Evolutionary conservation across 2,888 invertebrate genomes (phyloP), one percentile per base, ranked within the genome.

Genomic region (Callyntrura sp.): DNA sequence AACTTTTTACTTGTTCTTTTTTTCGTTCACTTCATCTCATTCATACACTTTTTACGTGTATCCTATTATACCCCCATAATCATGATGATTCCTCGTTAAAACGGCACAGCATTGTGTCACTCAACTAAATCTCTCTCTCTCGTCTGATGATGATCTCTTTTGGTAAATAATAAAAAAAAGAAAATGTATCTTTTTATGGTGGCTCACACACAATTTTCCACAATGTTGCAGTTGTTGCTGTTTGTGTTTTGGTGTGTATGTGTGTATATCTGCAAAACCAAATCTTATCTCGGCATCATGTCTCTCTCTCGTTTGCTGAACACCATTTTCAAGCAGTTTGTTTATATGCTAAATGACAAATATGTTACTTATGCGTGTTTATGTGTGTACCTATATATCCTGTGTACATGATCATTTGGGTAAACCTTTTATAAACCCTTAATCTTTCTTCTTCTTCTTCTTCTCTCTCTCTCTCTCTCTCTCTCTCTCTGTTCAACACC

Each of bases 141-240:
- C n/a, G n/a, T n/a, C n/a, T n/a, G n/a, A n/a, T n/a, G 43, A 28
- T 84, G 83, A 84, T 84, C 70, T 70, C 35, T 84, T 35, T 28
- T 51, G 25, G 12, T 78, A 25, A 78, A 78, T 25, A 17, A 23
- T 25, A 43, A 51, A 78, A n/a, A n/a, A n/a, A n/a, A n/a, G n/a
- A n/a, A n/a, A 51, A 28, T 28, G 43, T 70, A 43, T 35, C 43
- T 43, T 43, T n/a, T 70, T 70, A 70, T 70, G 68, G 17, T 3
- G 35, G 62, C 62, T 62, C 48, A 45, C 23, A 82, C 45, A 45
- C 62, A 82, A 82, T 82, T 82, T 62, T 23, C 35, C 82, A 51
- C 43, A 82, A 62, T 62, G 12, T 28, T 60, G 43, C 45, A 0
- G 5, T n/a, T n/a, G n/a, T n/a, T n/a, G n/a, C n/a, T n/a, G 3